Evolutionary conservation across 64 coral and sea anemone genomes (phyloP).

Genomic region (Actinia tenebrosa): DNA sequence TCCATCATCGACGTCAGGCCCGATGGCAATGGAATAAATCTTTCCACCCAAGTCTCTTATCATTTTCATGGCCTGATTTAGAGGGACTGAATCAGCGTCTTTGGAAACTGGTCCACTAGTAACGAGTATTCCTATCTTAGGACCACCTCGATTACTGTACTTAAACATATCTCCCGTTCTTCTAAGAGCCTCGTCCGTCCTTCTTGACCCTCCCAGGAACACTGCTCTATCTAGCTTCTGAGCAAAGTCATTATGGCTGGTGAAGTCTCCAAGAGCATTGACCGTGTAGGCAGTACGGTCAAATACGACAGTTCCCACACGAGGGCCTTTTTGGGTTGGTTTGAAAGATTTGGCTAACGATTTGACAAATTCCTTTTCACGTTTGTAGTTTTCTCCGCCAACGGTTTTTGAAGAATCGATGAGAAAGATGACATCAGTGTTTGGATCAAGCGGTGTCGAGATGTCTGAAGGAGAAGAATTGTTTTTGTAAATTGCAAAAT

Average conservation of each 20-base stretch:
- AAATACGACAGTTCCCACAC: conserved; percentile 17
- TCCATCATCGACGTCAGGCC: not conserved
- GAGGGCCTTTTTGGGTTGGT: conserved; percentile 18
- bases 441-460: conserved; percentile 26
- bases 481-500: not conserved
- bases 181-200: conserved; percentile 45
- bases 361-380: conserved; percentile 45
- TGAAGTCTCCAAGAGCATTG: not conserved
- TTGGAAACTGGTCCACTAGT: not conserved
- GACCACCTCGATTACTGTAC: conserved; percentile 5
- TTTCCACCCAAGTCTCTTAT: conserved; percentile 44
- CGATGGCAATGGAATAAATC: conserved; percentile 47
- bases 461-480: conserved; percentile 32
- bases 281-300: not conserved
- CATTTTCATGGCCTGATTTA: conserved; percentile 27
- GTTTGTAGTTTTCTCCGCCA: conserved; percentile 35
- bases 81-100: conserved; percentile 20
- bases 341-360: conserved; percentile 43
- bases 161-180: conserved; percentile 39
- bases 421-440: conserved; percentile 39
- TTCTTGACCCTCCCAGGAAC: conserved; percentile 39
- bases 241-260: conserved; percentile 1
- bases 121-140: conserved; percentile 36
- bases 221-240: conserved; percentile 24
- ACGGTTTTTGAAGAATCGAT: conserved; percentile 38